Evolutionary conservation across 2,113 vertebrate genomes (phyloP).

Genomic region (Gobiocypris rarus): DNA sequence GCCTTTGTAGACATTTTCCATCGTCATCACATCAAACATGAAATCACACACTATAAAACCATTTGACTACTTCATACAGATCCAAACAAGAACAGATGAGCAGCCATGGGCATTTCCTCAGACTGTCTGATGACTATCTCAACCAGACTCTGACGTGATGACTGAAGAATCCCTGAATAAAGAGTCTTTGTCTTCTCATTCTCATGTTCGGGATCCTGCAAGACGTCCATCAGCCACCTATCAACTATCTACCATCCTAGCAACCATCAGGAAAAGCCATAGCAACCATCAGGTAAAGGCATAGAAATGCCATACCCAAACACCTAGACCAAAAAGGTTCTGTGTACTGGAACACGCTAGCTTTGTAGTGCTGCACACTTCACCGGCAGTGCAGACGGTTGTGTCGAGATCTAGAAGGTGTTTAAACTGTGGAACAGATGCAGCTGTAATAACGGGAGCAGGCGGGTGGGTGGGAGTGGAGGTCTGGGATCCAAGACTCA

Average conservation of each 20-base stretch:
- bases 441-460: neutral
- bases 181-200: neutral
- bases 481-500: constrained; percentile 11
- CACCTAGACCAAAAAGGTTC: too few relatives aligned
- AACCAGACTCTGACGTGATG: neutral
- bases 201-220: neutral
- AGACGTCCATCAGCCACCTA: neutral
- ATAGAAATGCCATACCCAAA: too few relatives aligned
- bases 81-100: neutral
- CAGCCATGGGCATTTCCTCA: neutral
- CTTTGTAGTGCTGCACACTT: neutral
- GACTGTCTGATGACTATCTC: neutral
- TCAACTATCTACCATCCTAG: too few relatives aligned
- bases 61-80: neutral
- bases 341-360: too few relatives aligned
- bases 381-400: neutral
- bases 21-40: neutral
- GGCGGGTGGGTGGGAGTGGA: neutral
- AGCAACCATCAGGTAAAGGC: too few relatives aligned
- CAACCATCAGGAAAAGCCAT: too few relatives aligned
- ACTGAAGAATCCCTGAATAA: neutral
- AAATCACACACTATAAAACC: neutral
- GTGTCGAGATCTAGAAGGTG: neutral
- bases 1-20: neutral
- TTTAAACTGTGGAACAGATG: neutral